Evolutionary conservation across 2,888 invertebrate species (phyloP).

Genomic region (Lasioglossum vierecki): DNA sequence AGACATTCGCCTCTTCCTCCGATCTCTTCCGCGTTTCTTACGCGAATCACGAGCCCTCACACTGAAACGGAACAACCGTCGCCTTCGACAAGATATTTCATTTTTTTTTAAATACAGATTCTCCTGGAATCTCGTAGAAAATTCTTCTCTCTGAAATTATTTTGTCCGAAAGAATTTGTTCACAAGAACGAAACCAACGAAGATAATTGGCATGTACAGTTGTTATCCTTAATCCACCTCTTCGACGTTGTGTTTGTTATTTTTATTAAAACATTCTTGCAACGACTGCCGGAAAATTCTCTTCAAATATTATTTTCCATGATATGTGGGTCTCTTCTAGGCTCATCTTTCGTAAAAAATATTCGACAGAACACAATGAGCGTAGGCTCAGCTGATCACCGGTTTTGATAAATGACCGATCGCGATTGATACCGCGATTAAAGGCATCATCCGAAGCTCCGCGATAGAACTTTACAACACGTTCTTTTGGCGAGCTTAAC

Average conservation of each 20-base stretch:
- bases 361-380: neutral
- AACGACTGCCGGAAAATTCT: neutral
- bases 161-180: neutral
- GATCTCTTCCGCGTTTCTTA: constrained; percentile 61
- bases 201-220: no score
- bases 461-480: neutral
- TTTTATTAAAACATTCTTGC: neutral
- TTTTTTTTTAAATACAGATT: neutral
- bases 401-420: constrained; percentile 14
- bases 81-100: neutral
- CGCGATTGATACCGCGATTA: constrained; percentile 7
- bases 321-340: no score
- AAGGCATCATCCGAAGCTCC: neutral
- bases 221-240: neutral
- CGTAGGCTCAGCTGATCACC: neutral
- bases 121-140: neutral
- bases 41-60: constrained; percentile 13
- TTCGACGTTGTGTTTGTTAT: neutral
- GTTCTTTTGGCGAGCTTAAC: constrained; percentile 3
- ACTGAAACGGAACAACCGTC: neutral
- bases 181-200: neutral
- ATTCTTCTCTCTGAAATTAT: neutral
- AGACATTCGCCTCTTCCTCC: constrained; percentile 50
- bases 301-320: neutral
- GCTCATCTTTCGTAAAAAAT: neutral